A percentile compares a stretch with the other conserved stretches of the same genome.
phyloP scores from a whole-genome alignment of 2,797 vertebrate species.

The Siniperca scherzeri region DNA sequence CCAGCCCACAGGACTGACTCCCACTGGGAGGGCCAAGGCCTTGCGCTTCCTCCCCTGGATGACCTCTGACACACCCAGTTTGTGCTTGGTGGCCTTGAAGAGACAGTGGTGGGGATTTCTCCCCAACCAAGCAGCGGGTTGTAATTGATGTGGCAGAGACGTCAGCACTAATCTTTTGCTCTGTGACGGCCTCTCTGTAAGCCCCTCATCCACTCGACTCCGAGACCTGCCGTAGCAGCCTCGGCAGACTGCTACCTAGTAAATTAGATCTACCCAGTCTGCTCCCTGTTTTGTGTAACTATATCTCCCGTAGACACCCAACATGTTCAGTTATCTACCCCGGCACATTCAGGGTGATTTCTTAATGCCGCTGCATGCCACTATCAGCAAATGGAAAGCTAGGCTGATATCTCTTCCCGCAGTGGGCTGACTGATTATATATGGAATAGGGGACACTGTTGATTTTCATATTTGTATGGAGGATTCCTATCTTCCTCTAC shows the following conservation, averaged over 20 bases:
- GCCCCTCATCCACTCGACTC: conserved; percentile 77
- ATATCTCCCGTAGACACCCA: conserved; percentile 78
- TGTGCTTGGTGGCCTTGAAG: conserved; percentile 81
- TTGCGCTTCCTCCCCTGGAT: conserved; percentile 70
- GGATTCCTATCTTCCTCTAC: conserved; percentile 80
- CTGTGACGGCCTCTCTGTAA: conserved; percentile 73
- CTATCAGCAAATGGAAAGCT: conserved; percentile 86
- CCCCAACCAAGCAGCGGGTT: conserved; percentile 76
- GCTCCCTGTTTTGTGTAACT: conserved; percentile 80
- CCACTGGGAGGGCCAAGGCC: conserved; percentile 79
- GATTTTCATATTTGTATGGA: conserved; percentile 80
- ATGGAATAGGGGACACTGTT: conserved; percentile 70
- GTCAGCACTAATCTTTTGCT: conserved; percentile 86
- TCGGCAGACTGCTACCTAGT: conserved; percentile 80
- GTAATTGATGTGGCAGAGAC: conserved; percentile 89
- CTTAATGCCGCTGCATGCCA: conserved; percentile 75
- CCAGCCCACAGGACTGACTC: conserved; percentile 83
- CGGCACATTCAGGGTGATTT: conserved; percentile 84
- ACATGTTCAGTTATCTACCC: conserved; percentile 83
- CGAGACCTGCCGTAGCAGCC: conserved; percentile 69
- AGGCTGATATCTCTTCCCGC: conserved; percentile 75
- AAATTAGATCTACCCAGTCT: conserved; percentile 83
- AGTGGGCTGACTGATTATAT: conserved; percentile 78
- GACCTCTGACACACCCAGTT: conserved; percentile 84
- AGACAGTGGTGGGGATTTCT: conserved; percentile 83